Evolutionary conservation across 2,113 vertebrate species (phyloP).

Genomic region (Aphyosemion australe): DNA sequence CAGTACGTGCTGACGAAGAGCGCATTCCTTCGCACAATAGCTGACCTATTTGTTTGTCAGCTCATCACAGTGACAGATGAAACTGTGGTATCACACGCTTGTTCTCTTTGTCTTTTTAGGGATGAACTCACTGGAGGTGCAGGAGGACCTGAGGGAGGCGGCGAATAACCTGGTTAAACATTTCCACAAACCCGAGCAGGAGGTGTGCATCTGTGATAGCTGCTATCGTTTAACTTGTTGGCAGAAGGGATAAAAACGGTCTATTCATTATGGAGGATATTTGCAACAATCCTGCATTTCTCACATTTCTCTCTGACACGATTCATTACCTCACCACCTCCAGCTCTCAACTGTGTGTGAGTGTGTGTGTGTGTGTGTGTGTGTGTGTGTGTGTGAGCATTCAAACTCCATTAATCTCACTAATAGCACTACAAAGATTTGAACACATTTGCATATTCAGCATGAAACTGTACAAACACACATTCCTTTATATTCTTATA

Average conservation of each 20-base stretch:
- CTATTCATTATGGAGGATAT: slow-evolving; percentile 6
- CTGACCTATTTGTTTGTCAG: slow-evolving; percentile 56
- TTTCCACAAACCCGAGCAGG: slow-evolving; percentile 98
- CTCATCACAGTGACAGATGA: slow-evolving; percentile 21
- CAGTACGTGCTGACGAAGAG: slow-evolving; percentile 76
- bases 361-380: not conserved
- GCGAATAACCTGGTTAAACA: slow-evolving; percentile 98
- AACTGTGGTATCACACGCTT: slow-evolving; percentile 4
- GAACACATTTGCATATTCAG: too few relatives aligned
- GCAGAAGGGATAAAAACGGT: too few relatives aligned
- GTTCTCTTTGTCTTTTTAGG: slow-evolving; percentile 79
- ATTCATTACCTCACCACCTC: slow-evolving; percentile 24
- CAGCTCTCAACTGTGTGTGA: slow-evolving; percentile 15
- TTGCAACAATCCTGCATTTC: slow-evolving; percentile 1
- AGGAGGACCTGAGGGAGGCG: slow-evolving; percentile 94
- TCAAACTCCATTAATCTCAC: too few relatives aligned
- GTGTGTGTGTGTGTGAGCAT: not conserved
- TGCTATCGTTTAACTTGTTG: too few relatives aligned
- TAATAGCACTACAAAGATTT: too few relatives aligned
- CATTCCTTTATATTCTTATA: too few relatives aligned
- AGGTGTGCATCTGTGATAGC: slow-evolving; percentile 79
- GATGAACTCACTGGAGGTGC: slow-evolving; percentile 89
- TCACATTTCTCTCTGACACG: not conserved
- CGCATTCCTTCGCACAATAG: slow-evolving; percentile 61
- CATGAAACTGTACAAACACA: too few relatives aligned